Percentiles rank a stretch among this genome's conserved stretches.
Evolutionary conservation across 2,888 invertebrate genomes (phyloP).

Genomic region (Habroteleia sp.): DNA sequence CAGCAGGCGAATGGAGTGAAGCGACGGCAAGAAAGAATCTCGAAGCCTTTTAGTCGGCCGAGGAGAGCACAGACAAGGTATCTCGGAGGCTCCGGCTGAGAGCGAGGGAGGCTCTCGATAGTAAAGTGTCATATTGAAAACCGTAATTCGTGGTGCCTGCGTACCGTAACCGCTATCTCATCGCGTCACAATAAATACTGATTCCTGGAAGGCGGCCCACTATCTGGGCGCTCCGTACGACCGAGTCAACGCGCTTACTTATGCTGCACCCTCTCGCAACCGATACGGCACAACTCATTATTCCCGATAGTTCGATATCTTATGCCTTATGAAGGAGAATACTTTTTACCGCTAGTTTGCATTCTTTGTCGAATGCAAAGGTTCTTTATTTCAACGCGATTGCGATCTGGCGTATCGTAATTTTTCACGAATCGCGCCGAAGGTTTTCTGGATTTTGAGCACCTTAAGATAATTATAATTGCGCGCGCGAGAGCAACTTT

Average conservation of each 20-base stretch:
- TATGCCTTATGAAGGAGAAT: conserved; percentile 71
- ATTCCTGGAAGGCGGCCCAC: conserved; percentile 79
- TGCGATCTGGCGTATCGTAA: conserved; percentile 54
- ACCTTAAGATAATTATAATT: too few species aligned
- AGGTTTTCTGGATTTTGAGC: too few species aligned
- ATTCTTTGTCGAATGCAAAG: conserved; percentile 35
- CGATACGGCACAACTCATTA: conserved; percentile 62
- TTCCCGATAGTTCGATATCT: conserved; percentile 72
- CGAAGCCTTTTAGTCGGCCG: conserved; percentile 76
- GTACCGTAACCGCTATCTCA: conserved; percentile 78
- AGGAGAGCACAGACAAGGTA: conserved; percentile 72
- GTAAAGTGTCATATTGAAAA: conserved; percentile 79
- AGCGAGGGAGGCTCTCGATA: conserved; percentile 70
- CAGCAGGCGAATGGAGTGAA: too few species aligned
- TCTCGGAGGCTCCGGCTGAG: conserved; percentile 67
- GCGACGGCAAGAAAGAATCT: conserved; percentile 67
- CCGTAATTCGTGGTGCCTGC: conserved; percentile 78
- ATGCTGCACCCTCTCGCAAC: conserved; percentile 69
- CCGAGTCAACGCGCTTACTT: conserved; percentile 78
- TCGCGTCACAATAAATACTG: conserved; percentile 81
- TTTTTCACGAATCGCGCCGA: conserved; percentile 44
- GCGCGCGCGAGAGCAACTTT: too few species aligned
- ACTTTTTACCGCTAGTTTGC: conserved; percentile 59
- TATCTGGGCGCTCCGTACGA: conserved; percentile 66
- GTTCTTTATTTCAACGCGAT: conserved; percentile 51